phyloP scores from a whole-genome alignment of 2,113 vertebrate genomes.

The Barnardius zonarius region DNA sequence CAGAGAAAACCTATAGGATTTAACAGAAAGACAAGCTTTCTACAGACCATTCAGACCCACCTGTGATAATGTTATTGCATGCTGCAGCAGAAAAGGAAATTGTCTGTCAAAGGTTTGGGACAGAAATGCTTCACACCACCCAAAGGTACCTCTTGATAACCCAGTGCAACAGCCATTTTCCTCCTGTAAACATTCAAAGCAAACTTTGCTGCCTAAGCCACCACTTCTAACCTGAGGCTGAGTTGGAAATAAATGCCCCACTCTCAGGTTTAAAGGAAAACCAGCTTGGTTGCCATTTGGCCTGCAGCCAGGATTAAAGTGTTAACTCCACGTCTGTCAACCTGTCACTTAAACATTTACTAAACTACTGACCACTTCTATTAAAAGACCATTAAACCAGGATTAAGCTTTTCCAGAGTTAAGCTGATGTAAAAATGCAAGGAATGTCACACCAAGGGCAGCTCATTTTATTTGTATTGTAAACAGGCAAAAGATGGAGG shows the following conservation, averaged over 20 bases:
- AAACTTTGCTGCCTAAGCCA: conserved; percentile 5
- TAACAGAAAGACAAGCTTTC: neutral
- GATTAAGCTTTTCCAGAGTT: conserved; percentile 72
- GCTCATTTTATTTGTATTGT: conserved; percentile 50
- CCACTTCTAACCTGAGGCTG: conserved; percentile 35
- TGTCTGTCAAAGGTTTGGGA: conserved; percentile 1
- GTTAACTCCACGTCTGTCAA: conserved; percentile 69
- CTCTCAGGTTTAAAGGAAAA: conserved; percentile 63
- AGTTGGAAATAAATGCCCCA: conserved; percentile 15
- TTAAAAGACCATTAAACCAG: conserved; percentile 76
- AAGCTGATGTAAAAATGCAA: conserved; percentile 72
- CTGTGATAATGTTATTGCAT: neutral
- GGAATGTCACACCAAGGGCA: conserved; percentile 67
- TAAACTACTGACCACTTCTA: conserved; percentile 73
- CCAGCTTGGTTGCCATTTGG: conserved; percentile 55
- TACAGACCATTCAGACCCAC: neutral
- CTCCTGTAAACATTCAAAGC: conserved; percentile 7
- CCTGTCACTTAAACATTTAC: conserved; percentile 77
- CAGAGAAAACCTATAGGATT: neutral
- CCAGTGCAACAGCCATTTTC: neutral
- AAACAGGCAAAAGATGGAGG: conserved; percentile 44
- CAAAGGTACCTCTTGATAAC: neutral
- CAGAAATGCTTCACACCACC: neutral
- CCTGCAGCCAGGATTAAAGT: conserved; percentile 73
- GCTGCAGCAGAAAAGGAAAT: neutral